These are phyloP conservation scores for Sinocyclocheilus rhinocerous DNA, from an alignment of 2,113 vertebrate genomes.

Conservation along the genomic window DNA sequence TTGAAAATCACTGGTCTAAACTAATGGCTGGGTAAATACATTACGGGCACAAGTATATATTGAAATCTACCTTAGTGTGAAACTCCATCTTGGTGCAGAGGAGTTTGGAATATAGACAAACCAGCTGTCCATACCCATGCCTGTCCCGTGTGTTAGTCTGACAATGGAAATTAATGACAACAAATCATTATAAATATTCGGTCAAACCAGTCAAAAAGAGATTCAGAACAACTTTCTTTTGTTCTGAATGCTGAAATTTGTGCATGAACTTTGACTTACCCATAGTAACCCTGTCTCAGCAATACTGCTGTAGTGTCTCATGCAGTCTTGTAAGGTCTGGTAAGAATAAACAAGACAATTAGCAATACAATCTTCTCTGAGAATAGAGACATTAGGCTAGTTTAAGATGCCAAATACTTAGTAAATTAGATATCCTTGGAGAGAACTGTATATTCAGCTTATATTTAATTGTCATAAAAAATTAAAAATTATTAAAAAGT, in stretches of 20 bases:
- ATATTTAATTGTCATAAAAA: too few species aligned
- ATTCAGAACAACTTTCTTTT: not conserved
- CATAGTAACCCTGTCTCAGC: slow-evolving; percentile 87
- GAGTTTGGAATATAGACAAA: slow-evolving; percentile 83
- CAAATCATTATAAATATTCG: not conserved
- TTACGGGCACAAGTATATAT: not conserved
- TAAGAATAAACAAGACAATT: not conserved
- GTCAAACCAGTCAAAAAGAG: not conserved
- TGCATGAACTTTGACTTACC: slow-evolving; percentile 77
- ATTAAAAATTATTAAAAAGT: too few species aligned
- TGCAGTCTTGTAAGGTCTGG: slow-evolving; percentile 94
- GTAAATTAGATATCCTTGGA: not conserved
- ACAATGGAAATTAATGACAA: slow-evolving; percentile 19
- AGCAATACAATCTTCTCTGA: not conserved
- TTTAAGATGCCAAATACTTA: not conserved
- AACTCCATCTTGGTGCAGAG: slow-evolving; percentile 92
- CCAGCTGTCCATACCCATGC: slow-evolving; percentile 90
- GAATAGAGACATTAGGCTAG: not conserved
- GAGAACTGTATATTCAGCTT: not conserved
- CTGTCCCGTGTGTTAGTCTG: slow-evolving; percentile 87
- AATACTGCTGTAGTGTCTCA: slow-evolving; percentile 90
- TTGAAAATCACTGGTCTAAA: too few species aligned
- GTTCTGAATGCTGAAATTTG: not conserved
- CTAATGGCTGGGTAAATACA: not conserved
- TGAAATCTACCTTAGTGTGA: slow-evolving; percentile 82